Evolutionary conservation across 2,797 vertebrate species (phyloP).

Genomic region (Rhinichthys osculus): DNA sequence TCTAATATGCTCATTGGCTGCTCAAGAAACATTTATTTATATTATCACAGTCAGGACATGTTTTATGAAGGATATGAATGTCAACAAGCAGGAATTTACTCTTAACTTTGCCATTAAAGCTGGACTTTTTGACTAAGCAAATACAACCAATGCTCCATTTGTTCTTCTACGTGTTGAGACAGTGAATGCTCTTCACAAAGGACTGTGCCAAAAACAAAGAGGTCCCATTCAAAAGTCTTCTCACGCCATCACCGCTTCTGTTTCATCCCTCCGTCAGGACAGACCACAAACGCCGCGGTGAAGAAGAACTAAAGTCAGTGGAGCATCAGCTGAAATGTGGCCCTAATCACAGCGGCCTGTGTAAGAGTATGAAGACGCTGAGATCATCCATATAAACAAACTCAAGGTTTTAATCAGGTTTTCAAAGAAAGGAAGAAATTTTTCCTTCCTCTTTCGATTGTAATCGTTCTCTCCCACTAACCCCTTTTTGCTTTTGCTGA

Average conservation of each 20-base stretch:
- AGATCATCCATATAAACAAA: slow-evolving; percentile 33
- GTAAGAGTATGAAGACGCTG: slow-evolving; percentile 29
- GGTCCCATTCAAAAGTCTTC: not conserved
- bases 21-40: not conserved
- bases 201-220: slow-evolving; percentile 16
- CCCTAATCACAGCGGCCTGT: slow-evolving; percentile 39
- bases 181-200: not conserved
- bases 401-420: slow-evolving; percentile 47
- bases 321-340: slow-evolving; percentile 48
- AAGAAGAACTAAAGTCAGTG: slow-evolving; percentile 28
- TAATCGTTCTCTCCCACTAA: slow-evolving; percentile 12
- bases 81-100: not conserved
- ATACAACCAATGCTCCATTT: not conserved
- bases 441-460: slow-evolving; percentile 27
- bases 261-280: slow-evolving; percentile 9
- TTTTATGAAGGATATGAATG: not conserved
- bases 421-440: not conserved
- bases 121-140: not conserved
- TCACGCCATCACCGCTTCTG: not conserved
- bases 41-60: not conserved
- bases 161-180: slow-evolving; percentile 7
- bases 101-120: not conserved
- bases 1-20: not conserved
- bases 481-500: not conserved
- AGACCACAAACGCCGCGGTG: not conserved